These are phyloP conservation scores for Sternotherus odoratus DNA, from an alignment of 2,797 vertebrate genomes.

Conservation along the genomic window DNA sequence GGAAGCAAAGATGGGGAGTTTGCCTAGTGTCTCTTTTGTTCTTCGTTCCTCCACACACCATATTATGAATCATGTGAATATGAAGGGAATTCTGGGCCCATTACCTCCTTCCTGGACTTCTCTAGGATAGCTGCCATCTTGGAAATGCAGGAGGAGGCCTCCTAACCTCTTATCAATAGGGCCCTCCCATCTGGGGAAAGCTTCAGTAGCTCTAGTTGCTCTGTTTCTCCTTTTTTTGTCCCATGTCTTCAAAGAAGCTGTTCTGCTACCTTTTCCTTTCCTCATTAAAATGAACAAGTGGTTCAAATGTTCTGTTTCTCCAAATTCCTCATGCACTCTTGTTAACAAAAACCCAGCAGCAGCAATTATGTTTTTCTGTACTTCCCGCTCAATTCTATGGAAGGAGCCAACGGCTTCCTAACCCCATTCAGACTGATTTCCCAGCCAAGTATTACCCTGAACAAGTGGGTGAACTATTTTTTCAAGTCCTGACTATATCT, in stretches of 20 bases:
- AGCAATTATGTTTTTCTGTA: not conserved
- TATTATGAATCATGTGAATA: not conserved
- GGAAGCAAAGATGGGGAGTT: not conserved
- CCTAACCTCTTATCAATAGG: not conserved
- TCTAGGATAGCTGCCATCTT: not conserved
- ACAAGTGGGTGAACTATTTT: not conserved
- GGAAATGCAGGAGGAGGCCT: accelerated
- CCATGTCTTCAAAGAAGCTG: not conserved
- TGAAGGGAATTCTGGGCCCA: accelerated
- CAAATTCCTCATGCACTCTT: conserved; percentile 6
- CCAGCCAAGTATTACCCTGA: not conserved
- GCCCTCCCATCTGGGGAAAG: not conserved
- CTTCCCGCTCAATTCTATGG: not conserved
- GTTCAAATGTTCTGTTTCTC: not conserved
- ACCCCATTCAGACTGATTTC: not conserved
- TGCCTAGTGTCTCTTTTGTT: not conserved
- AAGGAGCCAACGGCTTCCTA: not conserved
- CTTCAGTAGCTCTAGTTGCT: not conserved
- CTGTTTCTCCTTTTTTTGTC: not conserved
- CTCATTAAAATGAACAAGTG: not conserved
- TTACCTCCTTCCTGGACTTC: not conserved
- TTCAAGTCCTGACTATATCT: not conserved
- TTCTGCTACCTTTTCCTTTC: not conserved
- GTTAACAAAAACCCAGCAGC: not conserved
- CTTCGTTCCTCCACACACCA: not conserved